A percentile compares a stretch with the other conserved stretches of the same genome.
Evolutionary conservation across 2,797 vertebrate species (phyloP).

Genomic region (Gobio occitaniae): DNA sequence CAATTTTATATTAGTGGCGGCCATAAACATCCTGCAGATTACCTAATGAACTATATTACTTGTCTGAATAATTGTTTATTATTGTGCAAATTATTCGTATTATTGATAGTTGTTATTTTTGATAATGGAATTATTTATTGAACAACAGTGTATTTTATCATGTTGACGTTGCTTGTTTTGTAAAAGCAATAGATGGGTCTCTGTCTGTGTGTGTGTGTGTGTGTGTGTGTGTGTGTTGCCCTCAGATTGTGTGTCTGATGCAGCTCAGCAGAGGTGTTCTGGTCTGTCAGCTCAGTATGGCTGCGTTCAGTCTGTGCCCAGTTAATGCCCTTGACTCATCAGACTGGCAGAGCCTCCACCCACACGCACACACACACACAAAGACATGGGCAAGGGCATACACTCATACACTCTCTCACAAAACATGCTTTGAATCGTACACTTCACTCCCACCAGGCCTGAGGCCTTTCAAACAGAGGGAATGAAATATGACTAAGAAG

Average conservation of each 20-base stretch:
- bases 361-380: neutral
- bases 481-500: conserved; percentile 53
- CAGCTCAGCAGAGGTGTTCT: conserved; percentile 36
- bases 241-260: conserved; percentile 17
- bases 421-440: conserved; percentile 50
- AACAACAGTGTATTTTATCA: neutral
- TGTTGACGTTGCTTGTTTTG: neutral
- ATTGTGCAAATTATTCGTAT: neutral
- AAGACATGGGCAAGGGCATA: neutral
- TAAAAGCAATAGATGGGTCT: neutral
- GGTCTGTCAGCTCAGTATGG: conserved; percentile 37
- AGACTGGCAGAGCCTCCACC: conserved; percentile 36
- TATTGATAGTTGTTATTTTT: neutral
- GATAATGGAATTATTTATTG: no score
- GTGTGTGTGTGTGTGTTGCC: no score
- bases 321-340: conserved; percentile 60
- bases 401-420: conserved; percentile 22
- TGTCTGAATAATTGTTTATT: neutral
- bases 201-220: accelerated
- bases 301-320: conserved; percentile 41
- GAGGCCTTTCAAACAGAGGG: conserved; percentile 44
- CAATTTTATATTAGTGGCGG: neutral
- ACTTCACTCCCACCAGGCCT: conserved; percentile 40
- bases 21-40: neutral
- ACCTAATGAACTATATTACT: neutral